Base-by-base conservation (phyloP, 2,113 vertebrate species). In the Speoplatyrhinus poulsoni region DNA sequence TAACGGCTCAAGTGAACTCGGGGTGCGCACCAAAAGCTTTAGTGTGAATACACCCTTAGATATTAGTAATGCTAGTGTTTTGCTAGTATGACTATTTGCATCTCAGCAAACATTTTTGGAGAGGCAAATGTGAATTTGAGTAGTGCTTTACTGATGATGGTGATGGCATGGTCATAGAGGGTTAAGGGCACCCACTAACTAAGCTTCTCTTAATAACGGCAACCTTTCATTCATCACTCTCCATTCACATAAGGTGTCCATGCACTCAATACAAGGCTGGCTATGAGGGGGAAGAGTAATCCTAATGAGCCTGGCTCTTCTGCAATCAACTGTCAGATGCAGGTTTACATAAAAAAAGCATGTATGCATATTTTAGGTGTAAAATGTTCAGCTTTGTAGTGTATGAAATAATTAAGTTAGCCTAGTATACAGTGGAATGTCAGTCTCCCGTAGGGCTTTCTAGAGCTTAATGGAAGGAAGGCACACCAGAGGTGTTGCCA, bases 181-280 rank as follows among this genome's bases (percentile, higher is more conserved):
- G 26, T 26, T 26, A 26, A 26, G 26, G 26, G 26, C 26, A 26
- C 26, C 26, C 74, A 86, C 87, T 90, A 85, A 85, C 86, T 90
- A 81, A 87, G 70, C 67, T 84, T 82, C 75, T 72, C 80, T 88
- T 91, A 90, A 83, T 85, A 88, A 70, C 65, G 85, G 57, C 70
- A 84, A 53, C 74, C 92, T 73, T 87, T 87, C 67, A 79, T 26
- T 83, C 75, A 26, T 79, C 77, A 54, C 79, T 87, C 48, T 88
- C 77, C 78, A 84, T 86, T 86, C 75, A 80, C 82, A 81, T 85
- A 87, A 85, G 80, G 70, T 86, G 83, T 60, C 47, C 65, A 62
- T 70, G 73, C 67, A 60, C 64, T 86, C 53, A 76, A 73, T 73
- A 66, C 19, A 77, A 79, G 61, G 70, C 13, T 79, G 41, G 55